phyloP scores from a whole-genome alignment of 1,140 invertebrate species.

The Panagrolaimus sp. region DNA sequence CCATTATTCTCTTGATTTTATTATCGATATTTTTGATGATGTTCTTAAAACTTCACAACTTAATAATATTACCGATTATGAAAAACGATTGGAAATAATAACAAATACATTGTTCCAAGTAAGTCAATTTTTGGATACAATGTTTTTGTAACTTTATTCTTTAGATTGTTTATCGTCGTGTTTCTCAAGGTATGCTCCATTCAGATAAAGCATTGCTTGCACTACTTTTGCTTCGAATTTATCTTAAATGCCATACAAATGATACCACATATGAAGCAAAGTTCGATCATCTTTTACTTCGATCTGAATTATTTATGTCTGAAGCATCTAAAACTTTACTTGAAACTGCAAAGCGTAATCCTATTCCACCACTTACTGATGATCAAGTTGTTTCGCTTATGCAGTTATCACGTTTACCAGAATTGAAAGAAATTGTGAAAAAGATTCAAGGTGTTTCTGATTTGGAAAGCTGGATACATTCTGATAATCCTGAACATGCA shows the following conservation, averaged over 20 bases:
- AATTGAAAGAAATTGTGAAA: conserved; percentile 74
- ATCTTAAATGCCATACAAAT: conserved; percentile 68
- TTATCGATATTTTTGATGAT: conserved; percentile 89
- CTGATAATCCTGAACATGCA: conserved; percentile 79
- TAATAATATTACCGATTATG: conserved; percentile 72
- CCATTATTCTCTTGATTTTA: conserved; percentile 97
- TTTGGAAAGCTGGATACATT: conserved; percentile 78
- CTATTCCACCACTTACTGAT: conserved; percentile 29
- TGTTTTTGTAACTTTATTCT: conserved; percentile 18
- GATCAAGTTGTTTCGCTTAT: conserved; percentile 56
- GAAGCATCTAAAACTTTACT: conserved; percentile 23
- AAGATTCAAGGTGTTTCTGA: conserved; percentile 59
- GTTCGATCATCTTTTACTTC: conserved; percentile 88
- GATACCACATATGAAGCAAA: conserved; percentile 81
- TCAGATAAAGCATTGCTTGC: conserved; percentile 89
- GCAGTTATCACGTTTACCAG: conserved; percentile 66
- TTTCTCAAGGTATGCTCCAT: conserved; percentile 92
- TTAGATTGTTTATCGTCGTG: conserved; percentile 81
- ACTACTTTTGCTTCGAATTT: conserved; percentile 82
- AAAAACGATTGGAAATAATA: conserved; percentile 74
- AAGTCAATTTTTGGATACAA: conserved; percentile 42
- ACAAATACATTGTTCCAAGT: conserved; percentile 89
- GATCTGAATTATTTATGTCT: conserved; percentile 62
- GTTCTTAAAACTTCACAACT: conserved; percentile 72
- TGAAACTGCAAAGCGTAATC: neutral